Evolutionary conservation across 2,797 vertebrate genomes (phyloP), one percentile per base, ranked within the genome.

Genomic region (Notolepis coatsorum): DNA sequence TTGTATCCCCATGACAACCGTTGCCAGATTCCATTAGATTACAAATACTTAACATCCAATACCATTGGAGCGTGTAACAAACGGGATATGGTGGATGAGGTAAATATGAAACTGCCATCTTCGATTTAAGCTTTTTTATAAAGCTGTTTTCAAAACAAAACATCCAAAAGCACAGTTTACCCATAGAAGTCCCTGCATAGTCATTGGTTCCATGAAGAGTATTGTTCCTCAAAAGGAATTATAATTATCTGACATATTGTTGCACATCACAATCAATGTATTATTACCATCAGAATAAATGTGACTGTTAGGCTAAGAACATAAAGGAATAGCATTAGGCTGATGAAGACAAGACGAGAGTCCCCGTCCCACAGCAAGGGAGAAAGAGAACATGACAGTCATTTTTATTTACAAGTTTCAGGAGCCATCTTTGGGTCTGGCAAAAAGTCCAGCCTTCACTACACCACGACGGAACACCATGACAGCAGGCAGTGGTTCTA

Each of bases 101-200:
- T 89, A 83, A 87, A 81, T 66, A 61, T 71, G 55, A 82, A 61
- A 57, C 55, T 66, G 52, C 49, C 73, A 41, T 68, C 50, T 12
- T 69, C 8, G 66, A 43, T 64, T 35, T 37, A n/a, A n/a, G 35
- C 60, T 63, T 5, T 37, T 60, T 23, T 72, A 84, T 42, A 77
- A 65, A 76, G 75, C 62, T 65, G 57, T 65, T 65, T 72, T 37
- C 71, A 47, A 57, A 86, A 85, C 81, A 58, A 85, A 84, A 81
- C 62, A 77, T 76, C 59, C 66, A 89, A 84, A 87, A 85, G 68
- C 85, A 88, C 87, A 89, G 88, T 85, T 89, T 84, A 68, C 50
- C 78, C 79, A 75, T 82, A 81, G 61, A 83, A 86, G 68, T 91
- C 90, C 90, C 91, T 92, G 90, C 87, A 64, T 68, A 31, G 66